Percentiles rank a stretch among this genome's conserved stretches.
Evolutionary conservation across 2,888 invertebrate genomes (phyloP).

Genomic region (Dryococelus australis): DNA sequence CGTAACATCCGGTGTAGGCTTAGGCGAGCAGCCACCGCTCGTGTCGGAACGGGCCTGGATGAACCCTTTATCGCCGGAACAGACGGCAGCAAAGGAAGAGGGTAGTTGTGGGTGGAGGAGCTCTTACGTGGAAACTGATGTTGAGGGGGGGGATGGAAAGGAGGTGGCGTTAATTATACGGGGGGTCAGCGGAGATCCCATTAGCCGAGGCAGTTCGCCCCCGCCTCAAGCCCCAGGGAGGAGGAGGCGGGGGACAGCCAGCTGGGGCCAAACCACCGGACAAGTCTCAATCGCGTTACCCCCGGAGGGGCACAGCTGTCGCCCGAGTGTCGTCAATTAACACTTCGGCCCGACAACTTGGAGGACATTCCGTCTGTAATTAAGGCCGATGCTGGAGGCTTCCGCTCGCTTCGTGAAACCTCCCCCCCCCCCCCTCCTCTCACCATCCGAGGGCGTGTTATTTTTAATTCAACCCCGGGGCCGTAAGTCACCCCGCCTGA

Average conservation of each 20-base stretch:
- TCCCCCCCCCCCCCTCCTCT: neutral
- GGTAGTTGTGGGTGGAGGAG: too few species aligned
- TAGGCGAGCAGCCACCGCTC: too few species aligned
- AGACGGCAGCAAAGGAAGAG: neutral
- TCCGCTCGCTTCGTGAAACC: neutral
- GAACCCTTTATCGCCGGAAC: neutral
- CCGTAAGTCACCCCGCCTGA: too few species aligned
- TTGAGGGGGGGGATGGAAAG: neutral
- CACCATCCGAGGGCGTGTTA: neutral
- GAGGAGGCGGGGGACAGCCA: neutral
- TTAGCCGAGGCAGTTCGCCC: neutral
- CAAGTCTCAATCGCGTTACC: conserved; percentile 16
- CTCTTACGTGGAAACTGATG: too few species aligned
- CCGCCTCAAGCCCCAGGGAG: neutral
- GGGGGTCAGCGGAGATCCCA: neutral
- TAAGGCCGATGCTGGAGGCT: neutral
- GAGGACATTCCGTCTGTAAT: conserved; percentile 16
- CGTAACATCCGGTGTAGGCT: too few species aligned
- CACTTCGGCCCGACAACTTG: conserved; percentile 3
- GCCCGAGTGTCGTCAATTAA: neutral
- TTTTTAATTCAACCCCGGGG: too few species aligned
- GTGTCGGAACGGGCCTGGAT: neutral
- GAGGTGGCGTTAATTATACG: neutral
- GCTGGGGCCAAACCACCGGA: neutral
- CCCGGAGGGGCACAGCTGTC: neutral